Evolutionary conservation across 2,113 vertebrate genomes (phyloP), one percentile per base, ranked within the genome.

Genomic region (Oncorhynchus clarkii): DNA sequence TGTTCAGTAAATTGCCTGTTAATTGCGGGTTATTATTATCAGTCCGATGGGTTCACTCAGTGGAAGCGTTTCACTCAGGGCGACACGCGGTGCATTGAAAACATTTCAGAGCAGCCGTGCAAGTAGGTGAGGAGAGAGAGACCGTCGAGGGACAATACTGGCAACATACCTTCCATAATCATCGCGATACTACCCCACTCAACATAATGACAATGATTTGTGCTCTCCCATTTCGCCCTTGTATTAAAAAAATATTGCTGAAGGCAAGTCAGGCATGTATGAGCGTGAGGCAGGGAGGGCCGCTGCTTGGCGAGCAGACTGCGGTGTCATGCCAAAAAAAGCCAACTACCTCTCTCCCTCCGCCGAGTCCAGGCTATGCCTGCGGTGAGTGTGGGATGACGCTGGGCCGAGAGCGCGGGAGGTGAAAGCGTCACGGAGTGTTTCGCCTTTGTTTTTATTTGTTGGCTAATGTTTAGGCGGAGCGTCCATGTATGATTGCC

Each of bases 121-220:
- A 75, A 76, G 82, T 70, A 60, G 70, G 76, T 81, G 76, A 72
- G 85, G 76, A 83, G 78, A 81, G 72, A 34, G 57, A 84, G n/a
- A 66, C 75, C 72, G 73, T 73, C 54, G 75, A 78, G 83, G 81
- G 85, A 75, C 83, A 79, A 80, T 85, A 77, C 66, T 67, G 74
- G 77, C 75, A 49, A 84, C 88, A 79, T 88, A 84, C 85, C 89
- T 87, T 89, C 85, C 82, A 85, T 90, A 90, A 90, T 89, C 79
- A 85, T 84, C 67, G 67, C 67, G 73, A 86, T 81, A 86, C 86
- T 86, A 87, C 78, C 83, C 83, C 49, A 73, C 77, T 73, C 84
- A 88, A 88, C 88, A 91, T 89, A 90, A 91, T 92, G 90, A 89
- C 85, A 87, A 88, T 92, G 89, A 93, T 91, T 90, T 91, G 90